Evolutionary conservation across 2,113 vertebrate genomes (phyloP), one percentile per base, ranked within the genome.

Genomic region (Megalops atlanticus): DNA sequence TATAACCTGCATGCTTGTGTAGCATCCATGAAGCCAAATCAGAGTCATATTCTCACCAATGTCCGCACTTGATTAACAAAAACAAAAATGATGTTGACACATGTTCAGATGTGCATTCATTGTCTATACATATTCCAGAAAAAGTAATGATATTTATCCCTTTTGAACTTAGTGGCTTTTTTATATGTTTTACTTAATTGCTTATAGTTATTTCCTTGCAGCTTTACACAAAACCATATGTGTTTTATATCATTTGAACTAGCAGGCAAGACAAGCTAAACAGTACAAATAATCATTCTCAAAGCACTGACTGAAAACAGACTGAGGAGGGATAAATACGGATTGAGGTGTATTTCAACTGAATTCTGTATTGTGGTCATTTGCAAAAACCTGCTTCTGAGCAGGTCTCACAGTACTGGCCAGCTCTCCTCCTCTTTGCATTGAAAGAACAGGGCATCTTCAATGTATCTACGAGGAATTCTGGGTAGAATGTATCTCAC

Each of bases 401-500:
- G 49, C 49, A 54, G 16, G 49, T 21, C 24, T 54, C 8, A 24
- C n/a, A n/a, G n/a, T n/a, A n/a, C n/a, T n/a, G n/a, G n/a, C n/a
- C n/a, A n/a, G n/a, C n/a, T n/a, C n/a, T n/a, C n/a, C n/a, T n/a
- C n/a, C n/a, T n/a, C n/a, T n/a, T n/a, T n/a, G n/a, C n/a, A n/a
- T n/a, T n/a, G 80, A 83, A 89, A 86, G 78, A 64, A 83, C 64
- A 78, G 82, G 64, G 75, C 85, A 88, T 87, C 85, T 84, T 86
- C 58, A 81, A 79, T 80, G 83, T 80, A 86, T 87, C 89, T 90
- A 83, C 88, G 80, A 93, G 90, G 89, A 91, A 86, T 82, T 76
- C 80, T 88, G 87, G 88, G 88, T 84, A 84, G 90, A 88, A 91
- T 86, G 83, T 6, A 41, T 76, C 83, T 84, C 70, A 82, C 82